phyloP scores from a whole-genome alignment of 2,113 vertebrate genomes.

The Daphoenositta chrysoptera region DNA sequence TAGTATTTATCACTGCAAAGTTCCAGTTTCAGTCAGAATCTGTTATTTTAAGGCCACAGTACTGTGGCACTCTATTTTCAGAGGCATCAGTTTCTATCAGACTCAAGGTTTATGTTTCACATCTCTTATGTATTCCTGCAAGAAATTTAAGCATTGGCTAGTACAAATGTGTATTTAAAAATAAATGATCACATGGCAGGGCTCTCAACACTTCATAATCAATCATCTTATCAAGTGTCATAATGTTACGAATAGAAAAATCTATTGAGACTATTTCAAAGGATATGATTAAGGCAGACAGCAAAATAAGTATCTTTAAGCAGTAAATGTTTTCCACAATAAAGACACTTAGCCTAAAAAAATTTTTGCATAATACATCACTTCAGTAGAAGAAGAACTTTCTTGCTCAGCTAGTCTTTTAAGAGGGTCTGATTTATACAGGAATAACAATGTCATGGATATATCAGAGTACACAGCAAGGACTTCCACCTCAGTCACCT shows the following conservation, averaged over 20 bases:
- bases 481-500: background rate
- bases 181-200: slow-evolving; percentile 47
- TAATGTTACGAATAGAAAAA: slow-evolving; percentile 41
- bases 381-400: background rate
- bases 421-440: background rate
- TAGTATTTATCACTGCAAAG: slow-evolving; percentile 47
- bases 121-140: slow-evolving; percentile 19
- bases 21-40: slow-evolving; percentile 41
- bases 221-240: slow-evolving; percentile 51
- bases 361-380: background rate
- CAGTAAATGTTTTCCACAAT: slow-evolving; percentile 22
- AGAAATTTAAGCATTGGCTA: slow-evolving; percentile 30
- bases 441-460: background rate
- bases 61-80: slow-evolving; percentile 46
- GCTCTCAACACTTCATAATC: slow-evolving; percentile 55
- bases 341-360: slow-evolving; percentile 38
- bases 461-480: background rate
- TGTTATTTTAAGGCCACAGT: slow-evolving; percentile 48
- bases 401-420: background rate
- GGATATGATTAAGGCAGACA: slow-evolving; percentile 44
- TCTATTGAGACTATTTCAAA: slow-evolving; percentile 55
- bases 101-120: slow-evolving; percentile 20
- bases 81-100: slow-evolving; percentile 46
- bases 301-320: slow-evolving; percentile 39
- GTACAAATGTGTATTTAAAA: slow-evolving; percentile 61